Evolutionary conservation across 2,888 invertebrate genomes (phyloP).

Genomic region (Latrodectus elegans): DNA sequence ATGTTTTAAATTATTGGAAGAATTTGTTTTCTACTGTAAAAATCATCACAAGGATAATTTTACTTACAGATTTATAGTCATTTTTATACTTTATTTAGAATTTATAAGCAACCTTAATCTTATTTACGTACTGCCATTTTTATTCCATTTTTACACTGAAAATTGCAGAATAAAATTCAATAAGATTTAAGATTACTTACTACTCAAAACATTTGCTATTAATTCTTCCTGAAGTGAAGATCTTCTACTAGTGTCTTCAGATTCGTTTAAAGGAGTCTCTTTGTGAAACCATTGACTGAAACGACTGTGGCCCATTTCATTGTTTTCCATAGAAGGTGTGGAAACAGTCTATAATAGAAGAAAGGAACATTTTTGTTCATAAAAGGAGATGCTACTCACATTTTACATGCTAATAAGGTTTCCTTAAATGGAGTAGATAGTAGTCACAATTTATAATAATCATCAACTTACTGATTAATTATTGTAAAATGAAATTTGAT

Average conservation of each 20-base stretch:
- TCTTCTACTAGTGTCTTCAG: slow-evolving; percentile 47
- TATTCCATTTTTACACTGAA: too few species aligned
- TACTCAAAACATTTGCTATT: slow-evolving; percentile 65
- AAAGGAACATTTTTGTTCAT: background rate
- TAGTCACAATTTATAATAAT: background rate
- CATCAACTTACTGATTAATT: background rate
- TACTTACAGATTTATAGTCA: too few species aligned
- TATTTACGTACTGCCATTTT: too few species aligned
- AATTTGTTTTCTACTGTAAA: too few species aligned
- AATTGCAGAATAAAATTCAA: slow-evolving; percentile 3
- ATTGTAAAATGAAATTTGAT: background rate
- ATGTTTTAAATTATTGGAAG: too few species aligned
- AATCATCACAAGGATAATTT: too few species aligned
- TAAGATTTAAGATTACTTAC: slow-evolving; percentile 30
- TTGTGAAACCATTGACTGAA: slow-evolving; percentile 80
- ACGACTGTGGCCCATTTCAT: slow-evolving; percentile 76
- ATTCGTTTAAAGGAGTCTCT: slow-evolving; percentile 53
- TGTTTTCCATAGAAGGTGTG: slow-evolving; percentile 73
- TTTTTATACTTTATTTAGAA: too few species aligned
- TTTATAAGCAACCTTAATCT: too few species aligned
- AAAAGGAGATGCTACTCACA: background rate
- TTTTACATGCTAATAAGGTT: background rate
- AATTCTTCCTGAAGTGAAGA: slow-evolving; percentile 69
- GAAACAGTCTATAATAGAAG: slow-evolving; percentile 80
- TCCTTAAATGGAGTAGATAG: background rate